These are phyloP conservation scores for Ypsolopha sequella DNA, from an alignment of 2,888 invertebrate species.

Conservation along the genomic window DNA sequence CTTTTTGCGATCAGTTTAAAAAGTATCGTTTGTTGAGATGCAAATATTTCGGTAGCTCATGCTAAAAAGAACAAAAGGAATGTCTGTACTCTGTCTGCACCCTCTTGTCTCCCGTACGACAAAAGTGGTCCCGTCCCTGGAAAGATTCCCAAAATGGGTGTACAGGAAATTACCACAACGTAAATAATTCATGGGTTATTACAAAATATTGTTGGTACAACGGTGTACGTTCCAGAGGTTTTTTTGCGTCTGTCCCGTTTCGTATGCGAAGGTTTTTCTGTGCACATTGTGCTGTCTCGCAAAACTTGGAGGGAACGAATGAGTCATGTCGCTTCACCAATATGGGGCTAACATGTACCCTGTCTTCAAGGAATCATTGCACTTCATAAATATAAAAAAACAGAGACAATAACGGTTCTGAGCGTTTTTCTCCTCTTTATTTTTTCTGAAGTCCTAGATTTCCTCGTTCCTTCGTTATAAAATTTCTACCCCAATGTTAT, in stretches of 20 bases:
- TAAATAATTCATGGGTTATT: slow-evolving; percentile 67
- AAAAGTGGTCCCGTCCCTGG: slow-evolving; percentile 21
- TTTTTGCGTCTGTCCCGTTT: slow-evolving; percentile 26
- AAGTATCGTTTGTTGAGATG: too few species aligned
- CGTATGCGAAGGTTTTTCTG: slow-evolving; percentile 31
- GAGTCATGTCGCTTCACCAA: slow-evolving; percentile 12
- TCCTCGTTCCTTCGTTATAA: too few species aligned
- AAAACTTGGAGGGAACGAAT: slow-evolving; percentile 13
- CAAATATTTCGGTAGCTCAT: background rate
- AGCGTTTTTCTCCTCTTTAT: too few species aligned
- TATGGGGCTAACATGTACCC: slow-evolving; percentile 4
- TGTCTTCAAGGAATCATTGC: background rate
- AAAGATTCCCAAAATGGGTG: slow-evolving; percentile 43
- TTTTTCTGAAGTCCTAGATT: too few species aligned
- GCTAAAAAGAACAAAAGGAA: slow-evolving; percentile 18
- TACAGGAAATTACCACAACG: slow-evolving; percentile 53
- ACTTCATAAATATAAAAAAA: background rate
- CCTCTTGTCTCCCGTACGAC: slow-evolving; percentile 25
- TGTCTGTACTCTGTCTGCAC: slow-evolving; percentile 18
- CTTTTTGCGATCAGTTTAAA: too few species aligned
- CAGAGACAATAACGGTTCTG: too few species aligned
- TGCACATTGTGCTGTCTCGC: slow-evolving; percentile 46
- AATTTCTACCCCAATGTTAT: too few species aligned
- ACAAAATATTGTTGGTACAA: slow-evolving; percentile 55
- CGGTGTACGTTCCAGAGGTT: slow-evolving; percentile 43